A percentile compares a stretch with the other conserved stretches of the same genome.
phyloP scores from a whole-genome alignment of 2,113 vertebrate species.

The Myanophis thanlyinensis region DNA sequence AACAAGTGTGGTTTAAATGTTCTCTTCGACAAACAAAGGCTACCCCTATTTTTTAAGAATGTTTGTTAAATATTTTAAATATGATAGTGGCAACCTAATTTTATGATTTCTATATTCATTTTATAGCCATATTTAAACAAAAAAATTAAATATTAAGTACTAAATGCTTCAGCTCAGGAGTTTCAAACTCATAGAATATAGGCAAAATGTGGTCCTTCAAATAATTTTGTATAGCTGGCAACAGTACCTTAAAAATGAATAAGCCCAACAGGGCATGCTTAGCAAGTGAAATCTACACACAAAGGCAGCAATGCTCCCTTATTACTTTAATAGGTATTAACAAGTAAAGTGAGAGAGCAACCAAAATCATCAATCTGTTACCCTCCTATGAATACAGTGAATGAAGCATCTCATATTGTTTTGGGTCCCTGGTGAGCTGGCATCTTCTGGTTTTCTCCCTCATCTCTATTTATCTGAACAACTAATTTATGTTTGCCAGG shows the following conservation, averaged over 20 bases:
- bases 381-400: neutral
- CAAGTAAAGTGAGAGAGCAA: neutral
- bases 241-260: neutral
- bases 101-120: neutral
- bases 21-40: neutral
- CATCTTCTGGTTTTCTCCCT: neutral
- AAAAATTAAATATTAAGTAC: neutral
- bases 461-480: neutral
- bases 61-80: neutral
- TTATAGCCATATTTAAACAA: neutral
- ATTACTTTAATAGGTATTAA: neutral
- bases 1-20: neutral
- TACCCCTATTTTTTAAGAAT: neutral
- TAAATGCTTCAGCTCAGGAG: neutral
- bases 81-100: neutral
- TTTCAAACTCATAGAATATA: neutral
- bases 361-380: neutral
- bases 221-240: neutral
- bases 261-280: neutral
- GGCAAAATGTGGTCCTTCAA: neutral
- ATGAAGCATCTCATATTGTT: neutral
- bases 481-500: neutral
- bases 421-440: neutral
- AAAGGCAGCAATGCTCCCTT: neutral
- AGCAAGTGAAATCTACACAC: neutral